Evolutionary conservation across 37 sponge, comb jelly and placozoan species (phyloP).

Genomic region (Diacarnus erythraeanus): DNA sequence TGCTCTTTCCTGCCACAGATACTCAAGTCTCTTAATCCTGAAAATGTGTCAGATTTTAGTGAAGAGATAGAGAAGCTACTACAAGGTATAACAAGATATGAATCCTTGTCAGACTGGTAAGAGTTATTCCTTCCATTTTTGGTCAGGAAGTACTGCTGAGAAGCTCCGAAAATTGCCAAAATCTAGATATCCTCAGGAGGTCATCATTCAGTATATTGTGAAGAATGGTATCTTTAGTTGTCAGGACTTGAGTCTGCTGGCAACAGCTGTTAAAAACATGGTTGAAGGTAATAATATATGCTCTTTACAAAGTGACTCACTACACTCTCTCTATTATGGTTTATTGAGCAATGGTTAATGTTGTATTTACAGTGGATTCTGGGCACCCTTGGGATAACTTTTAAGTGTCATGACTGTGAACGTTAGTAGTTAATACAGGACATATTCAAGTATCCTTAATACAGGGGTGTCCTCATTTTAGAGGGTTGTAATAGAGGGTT

Average conservation of each 20-base stretch:
- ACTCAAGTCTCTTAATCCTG: not conserved
- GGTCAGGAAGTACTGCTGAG: not conserved
- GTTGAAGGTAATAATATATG: not conserved
- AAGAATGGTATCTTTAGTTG: not conserved
- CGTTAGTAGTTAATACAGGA: no score
- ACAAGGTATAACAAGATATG: not conserved
- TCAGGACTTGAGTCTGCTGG: not conserved
- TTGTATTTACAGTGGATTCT: no score
- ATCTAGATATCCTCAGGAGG: not conserved
- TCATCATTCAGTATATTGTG: not conserved
- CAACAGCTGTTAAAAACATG: not conserved
- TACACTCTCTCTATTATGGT: not conserved
- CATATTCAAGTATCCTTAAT: no score
- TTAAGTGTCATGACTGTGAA: no score
- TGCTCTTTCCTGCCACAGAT: not conserved
- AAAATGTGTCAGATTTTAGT: not conserved
- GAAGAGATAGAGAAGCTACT: not conserved
- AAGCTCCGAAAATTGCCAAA: constrained; percentile 1
- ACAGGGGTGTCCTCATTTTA: no score
- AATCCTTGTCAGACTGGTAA: no score
- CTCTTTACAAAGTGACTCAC: no score
- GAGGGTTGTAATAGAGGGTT: no score
- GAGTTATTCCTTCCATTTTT: not conserved
- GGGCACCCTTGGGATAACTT: no score
- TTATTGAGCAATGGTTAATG: no score